Evolutionary conservation across 2,888 invertebrate genomes (phyloP).

Genomic region (Sinodicranocentrus sp.): DNA sequence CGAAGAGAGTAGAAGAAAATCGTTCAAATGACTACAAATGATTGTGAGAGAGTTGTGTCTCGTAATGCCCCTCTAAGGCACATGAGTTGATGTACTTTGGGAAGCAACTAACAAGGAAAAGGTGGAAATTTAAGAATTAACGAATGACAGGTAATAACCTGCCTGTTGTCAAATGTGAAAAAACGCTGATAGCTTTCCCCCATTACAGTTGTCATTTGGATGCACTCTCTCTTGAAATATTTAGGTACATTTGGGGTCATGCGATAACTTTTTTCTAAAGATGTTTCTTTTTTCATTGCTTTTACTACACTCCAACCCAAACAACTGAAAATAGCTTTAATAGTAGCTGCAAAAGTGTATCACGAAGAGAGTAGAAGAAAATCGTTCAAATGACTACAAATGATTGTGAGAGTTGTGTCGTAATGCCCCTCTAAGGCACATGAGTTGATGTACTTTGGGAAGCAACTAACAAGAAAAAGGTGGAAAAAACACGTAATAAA

Average conservation of each 20-base stretch:
- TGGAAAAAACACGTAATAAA: background rate
- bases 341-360: no score
- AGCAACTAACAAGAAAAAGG: background rate
- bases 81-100: no score
- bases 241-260: background rate
- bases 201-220: background rate
- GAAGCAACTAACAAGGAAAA: background rate
- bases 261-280: no score
- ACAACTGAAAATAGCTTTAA: no score
- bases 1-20: background rate
- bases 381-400: background rate
- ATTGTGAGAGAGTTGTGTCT: no score
- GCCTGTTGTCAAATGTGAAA: background rate
- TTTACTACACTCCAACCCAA: no score
- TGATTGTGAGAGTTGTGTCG: no score
- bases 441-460: no score
- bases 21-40: background rate
- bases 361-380: background rate
- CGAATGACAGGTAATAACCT: constrained; percentile 16
- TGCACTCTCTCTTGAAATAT: background rate
- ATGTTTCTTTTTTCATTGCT: no score
- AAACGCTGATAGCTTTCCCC: background rate
- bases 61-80: no score
- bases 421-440: no score
- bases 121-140: constrained; percentile 8